Evolutionary conservation across 2,113 vertebrate genomes (phyloP).

Genomic region (Otolemur garnettii): DNA sequence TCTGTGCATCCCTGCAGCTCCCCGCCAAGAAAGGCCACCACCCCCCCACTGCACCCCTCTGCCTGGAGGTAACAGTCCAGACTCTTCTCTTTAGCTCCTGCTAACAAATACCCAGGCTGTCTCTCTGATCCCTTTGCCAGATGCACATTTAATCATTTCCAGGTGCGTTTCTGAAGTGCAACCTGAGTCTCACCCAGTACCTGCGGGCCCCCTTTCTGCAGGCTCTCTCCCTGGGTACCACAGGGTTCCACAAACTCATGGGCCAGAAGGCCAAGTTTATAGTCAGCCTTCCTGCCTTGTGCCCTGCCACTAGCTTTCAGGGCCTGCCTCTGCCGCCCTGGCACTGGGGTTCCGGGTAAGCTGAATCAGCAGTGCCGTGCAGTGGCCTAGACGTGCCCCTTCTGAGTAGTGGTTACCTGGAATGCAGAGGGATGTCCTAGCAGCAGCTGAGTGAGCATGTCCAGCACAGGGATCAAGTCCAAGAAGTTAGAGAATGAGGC

Average conservation of each 20-base stretch:
- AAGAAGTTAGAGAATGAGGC: neutral
- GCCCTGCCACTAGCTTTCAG: neutral
- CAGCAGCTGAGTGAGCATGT: neutral
- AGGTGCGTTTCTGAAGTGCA: conserved; percentile 49
- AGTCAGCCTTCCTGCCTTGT: neutral
- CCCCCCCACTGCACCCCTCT: too few relatives aligned
- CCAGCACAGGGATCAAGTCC: neutral
- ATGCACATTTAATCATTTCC: conserved; percentile 24
- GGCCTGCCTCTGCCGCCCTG: neutral
- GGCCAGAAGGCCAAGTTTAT: neutral
- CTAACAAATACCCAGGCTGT: neutral
- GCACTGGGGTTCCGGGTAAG: neutral
- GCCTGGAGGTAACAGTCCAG: neutral
- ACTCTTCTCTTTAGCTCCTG: neutral
- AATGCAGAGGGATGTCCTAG: neutral
- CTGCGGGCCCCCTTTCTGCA: neutral
- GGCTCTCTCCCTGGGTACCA: neutral
- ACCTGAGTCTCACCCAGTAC: neutral
- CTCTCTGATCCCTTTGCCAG: neutral
- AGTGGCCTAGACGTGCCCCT: neutral
- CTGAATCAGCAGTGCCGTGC: neutral
- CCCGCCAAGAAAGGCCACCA: neutral
- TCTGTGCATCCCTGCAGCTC: neutral
- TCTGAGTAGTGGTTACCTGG: fast-evolving
- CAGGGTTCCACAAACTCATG: neutral